Base-by-base conservation (phyloP, 2,888 invertebrate genomes). In the Dicycla oo region DNA sequence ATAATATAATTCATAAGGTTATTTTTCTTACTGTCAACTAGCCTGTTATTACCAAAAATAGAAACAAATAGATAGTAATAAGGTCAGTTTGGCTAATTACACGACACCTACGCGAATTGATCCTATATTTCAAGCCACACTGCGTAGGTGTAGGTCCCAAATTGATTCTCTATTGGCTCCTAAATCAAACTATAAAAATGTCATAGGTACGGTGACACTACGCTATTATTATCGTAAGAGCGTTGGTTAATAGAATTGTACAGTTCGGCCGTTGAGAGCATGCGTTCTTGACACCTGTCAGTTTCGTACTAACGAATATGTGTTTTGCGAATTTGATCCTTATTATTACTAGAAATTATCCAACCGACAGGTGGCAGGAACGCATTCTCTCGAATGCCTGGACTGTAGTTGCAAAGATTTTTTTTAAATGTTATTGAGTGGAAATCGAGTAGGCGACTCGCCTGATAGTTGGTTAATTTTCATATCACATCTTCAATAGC, bases 21-120 rank as follows among this genome's bases (percentile, higher is more conserved):
- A n/a, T n/a, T n/a, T n/a, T n/a, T n/a, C n/a, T n/a, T n/a, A n/a
- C n/a, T n/a, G n/a, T n/a, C n/a, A n/a, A n/a, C n/a, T n/a, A n/a
- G n/a, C n/a, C n/a, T n/a, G n/a, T n/a, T 63, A 7, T 3, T 34
- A 45, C 30, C 30, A 74, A 75, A 64, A 56, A n/a, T 57, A 34
- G 23, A 49, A 47, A 56, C 40, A 74, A 62, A 49, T 30, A 30
- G 2, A 30, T 30, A 30, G 30, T 30, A 30, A 30, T 56, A 56
- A 13, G 18, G 47, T 65, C 15, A 62, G 38, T 49, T 75, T 13
- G 13, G 15, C 6, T 38, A 26, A 18, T 53, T 45, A 30, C 20
- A 20, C 47, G 20, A 2, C n/a, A 47, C 40, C 47, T 54, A 73
- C 23, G 56, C 40, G 3, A 47, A 43, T 2, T 1, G 11, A 47